A percentile compares a stretch with the other conserved stretches of the same genome.
Conservation (phyloP, 1,140 invertebrate genomes). For the Chrysomallon squamiferum region DNA sequence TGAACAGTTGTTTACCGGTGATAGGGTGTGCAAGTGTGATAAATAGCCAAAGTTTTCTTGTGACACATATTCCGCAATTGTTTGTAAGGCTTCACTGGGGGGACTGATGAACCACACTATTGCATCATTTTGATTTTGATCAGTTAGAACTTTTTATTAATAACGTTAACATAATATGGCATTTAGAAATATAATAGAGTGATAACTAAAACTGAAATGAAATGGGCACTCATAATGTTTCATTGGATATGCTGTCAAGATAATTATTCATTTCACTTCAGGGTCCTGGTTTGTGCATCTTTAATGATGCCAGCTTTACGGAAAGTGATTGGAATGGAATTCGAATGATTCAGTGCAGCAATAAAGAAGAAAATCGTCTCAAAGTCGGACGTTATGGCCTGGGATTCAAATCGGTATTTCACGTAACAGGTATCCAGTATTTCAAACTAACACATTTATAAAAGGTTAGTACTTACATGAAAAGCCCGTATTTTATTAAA, state of each 20-base stretch:
- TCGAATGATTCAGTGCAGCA: slow-evolving; percentile 35
- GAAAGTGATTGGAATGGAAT: slow-evolving; percentile 49
- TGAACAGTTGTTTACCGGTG: too few relatives aligned
- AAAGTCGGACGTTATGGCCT: slow-evolving; percentile 53
- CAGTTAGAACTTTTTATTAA: too few relatives aligned
- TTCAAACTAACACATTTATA: background rate
- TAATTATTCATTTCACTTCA: slow-evolving; percentile 11
- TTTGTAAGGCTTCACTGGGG: too few relatives aligned
- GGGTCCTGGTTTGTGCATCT: slow-evolving; percentile 46
- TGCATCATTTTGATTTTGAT: too few relatives aligned
- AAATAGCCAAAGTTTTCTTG: too few relatives aligned
- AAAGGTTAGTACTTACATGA: background rate
- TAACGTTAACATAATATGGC: too few relatives aligned
- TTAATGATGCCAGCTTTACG: slow-evolving; percentile 46
- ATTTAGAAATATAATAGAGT: background rate
- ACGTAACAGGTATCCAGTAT: slow-evolving; percentile 45
- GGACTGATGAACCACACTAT: too few relatives aligned
- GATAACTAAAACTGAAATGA: background rate
- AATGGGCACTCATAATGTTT: background rate
- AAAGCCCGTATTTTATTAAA: background rate
- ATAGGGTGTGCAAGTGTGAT: too few relatives aligned
- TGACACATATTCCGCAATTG: too few relatives aligned
- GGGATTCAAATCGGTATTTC: slow-evolving; percentile 56
- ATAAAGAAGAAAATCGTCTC: slow-evolving; percentile 45
- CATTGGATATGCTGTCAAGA: background rate